Conservation (phyloP, 1,140 invertebrate genomes). For the Rhagoletis zephyria region DNA sequence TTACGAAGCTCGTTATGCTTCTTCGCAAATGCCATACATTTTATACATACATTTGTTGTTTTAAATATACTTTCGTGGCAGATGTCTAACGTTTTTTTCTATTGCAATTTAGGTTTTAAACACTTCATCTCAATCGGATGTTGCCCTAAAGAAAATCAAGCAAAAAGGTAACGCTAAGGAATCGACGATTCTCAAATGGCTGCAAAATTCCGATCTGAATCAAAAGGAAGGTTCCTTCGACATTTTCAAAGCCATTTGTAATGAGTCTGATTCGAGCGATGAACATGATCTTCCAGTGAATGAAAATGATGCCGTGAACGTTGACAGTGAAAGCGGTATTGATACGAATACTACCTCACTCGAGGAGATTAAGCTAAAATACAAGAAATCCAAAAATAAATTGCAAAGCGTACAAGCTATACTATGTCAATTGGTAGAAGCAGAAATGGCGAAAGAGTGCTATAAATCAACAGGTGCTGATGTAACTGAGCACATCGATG, state of each 20-base stretch:
- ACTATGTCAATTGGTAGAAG: slow-evolving; percentile 55
- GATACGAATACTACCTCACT: neutral
- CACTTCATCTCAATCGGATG: neutral
- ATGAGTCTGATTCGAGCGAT: slow-evolving; percentile 62
- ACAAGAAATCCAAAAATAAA: slow-evolving; percentile 54
- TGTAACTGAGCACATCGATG: slow-evolving; percentile 33
- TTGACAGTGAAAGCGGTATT: slow-evolving; percentile 22
- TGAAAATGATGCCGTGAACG: neutral
- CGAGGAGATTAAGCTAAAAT: slow-evolving; percentile 51
- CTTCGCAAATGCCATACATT: too few species aligned
- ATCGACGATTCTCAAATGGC: slow-evolving; percentile 66
- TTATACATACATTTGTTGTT: too few species aligned
- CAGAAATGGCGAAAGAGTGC: slow-evolving; percentile 55
- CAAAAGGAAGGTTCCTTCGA: slow-evolving; percentile 65
- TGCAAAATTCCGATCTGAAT: slow-evolving; percentile 71
- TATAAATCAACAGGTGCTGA: slow-evolving; percentile 16
- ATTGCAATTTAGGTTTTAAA: neutral
- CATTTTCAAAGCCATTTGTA: slow-evolving; percentile 69
- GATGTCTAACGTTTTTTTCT: neutral
- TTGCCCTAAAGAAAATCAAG: neutral
- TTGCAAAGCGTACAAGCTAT: slow-evolving; percentile 55
- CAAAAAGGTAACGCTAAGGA: slow-evolving; percentile 59
- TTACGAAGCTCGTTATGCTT: too few species aligned
- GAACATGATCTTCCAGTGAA: slow-evolving; percentile 57
- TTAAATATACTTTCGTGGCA: too few species aligned